Conservation (phyloP, 2,797 vertebrate genomes). For the Diplodus sargus region DNA sequence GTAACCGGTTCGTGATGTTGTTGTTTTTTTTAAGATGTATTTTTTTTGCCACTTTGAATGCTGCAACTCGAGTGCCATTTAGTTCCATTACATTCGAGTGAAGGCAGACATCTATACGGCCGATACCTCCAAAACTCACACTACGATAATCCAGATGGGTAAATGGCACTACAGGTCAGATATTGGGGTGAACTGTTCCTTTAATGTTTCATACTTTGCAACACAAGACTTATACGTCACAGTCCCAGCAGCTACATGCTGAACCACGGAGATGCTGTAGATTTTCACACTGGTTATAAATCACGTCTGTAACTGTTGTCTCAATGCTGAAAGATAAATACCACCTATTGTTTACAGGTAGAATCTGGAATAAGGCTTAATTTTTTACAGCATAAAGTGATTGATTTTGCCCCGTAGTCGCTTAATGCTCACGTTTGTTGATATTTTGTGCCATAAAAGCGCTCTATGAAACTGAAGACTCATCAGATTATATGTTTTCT, state of each 20-base stretch:
- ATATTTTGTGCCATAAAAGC: not conserved
- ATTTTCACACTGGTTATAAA: constrained; percentile 4
- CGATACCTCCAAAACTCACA: too few species aligned
- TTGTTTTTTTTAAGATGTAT: too few species aligned
- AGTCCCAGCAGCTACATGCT: not conserved
- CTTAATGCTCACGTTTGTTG: not conserved
- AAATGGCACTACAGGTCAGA: too few species aligned
- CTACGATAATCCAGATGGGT: too few species aligned
- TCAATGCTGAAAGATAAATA: not conserved
- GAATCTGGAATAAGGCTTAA: not conserved
- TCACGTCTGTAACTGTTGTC: not conserved
- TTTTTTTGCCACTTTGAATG: too few species aligned
- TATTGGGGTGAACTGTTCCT: too few species aligned
- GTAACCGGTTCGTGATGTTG: too few species aligned
- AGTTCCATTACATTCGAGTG: too few species aligned
- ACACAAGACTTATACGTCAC: not conserved
- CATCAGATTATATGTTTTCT: not conserved
- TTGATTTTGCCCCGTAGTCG: not conserved
- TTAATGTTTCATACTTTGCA: not conserved
- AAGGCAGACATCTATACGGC: too few species aligned
- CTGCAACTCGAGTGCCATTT: too few species aligned
- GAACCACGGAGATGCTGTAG: not conserved
- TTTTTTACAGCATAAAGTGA: not conserved
- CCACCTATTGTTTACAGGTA: constrained; percentile 3
- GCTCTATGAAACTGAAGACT: not conserved